These are phyloP conservation scores for Sminthurides aquaticus DNA, from an alignment of 2,888 invertebrate genomes.

Conservation along the genomic window DNA sequence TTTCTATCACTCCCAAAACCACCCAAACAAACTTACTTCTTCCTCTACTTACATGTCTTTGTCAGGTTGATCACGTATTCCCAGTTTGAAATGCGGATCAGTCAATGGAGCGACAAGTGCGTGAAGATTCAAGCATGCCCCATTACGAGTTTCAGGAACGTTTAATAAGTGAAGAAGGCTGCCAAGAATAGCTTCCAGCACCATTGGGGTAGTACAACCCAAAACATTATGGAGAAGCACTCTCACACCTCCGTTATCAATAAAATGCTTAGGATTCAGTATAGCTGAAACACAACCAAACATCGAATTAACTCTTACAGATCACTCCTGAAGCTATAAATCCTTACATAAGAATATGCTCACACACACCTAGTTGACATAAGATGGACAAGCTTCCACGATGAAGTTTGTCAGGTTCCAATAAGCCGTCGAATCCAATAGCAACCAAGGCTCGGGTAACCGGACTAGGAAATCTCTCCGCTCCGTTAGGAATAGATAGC, in stretches of 20 bases:
- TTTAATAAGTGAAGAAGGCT: conserved; percentile 77
- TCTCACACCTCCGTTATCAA: conserved; percentile 73
- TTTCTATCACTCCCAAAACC: not conserved
- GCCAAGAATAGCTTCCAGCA: conserved; percentile 83
- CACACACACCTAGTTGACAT: conserved; percentile 68
- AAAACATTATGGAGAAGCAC: conserved; percentile 72
- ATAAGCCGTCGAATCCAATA: conserved; percentile 68
- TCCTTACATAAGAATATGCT: not conserved
- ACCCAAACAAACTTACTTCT: too few species aligned
- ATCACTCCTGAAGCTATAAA: not conserved
- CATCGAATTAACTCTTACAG: conserved; percentile 7
- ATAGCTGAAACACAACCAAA: conserved; percentile 59
- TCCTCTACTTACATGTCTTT: conserved; percentile 34
- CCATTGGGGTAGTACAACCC: conserved; percentile 77
- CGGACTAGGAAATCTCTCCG: conserved; percentile 58
- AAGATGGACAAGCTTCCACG: conserved; percentile 78
- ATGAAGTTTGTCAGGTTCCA: conserved; percentile 74
- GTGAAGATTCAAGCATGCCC: conserved; percentile 70
- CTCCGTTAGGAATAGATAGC: conserved; percentile 41
- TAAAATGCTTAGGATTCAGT: conserved; percentile 70
- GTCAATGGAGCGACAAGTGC: conserved; percentile 88
- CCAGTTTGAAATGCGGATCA: conserved; percentile 67
- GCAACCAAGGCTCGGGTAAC: conserved; percentile 74
- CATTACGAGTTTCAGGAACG: conserved; percentile 68
- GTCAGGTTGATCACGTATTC: conserved; percentile 41